Percentiles rank a stretch among this genome's conserved stretches.
phyloP scores from a whole-genome alignment of 92 coral and sea anemone genomes.

The Nematostella vectensis region DNA sequence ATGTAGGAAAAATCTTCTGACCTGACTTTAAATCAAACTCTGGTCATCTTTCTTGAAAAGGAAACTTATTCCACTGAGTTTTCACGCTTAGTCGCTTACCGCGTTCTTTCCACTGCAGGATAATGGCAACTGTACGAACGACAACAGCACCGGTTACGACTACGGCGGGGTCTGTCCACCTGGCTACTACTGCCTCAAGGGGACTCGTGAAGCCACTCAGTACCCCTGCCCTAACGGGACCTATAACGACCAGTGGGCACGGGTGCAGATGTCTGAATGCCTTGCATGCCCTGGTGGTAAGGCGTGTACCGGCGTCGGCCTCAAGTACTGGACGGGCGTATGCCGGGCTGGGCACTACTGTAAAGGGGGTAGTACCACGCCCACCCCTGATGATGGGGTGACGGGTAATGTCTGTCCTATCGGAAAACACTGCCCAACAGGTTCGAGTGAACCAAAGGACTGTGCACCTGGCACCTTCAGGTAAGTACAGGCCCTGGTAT shows the following conservation, averaged over 20 bases:
- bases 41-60: too few species aligned
- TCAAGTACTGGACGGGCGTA: constrained; percentile 66
- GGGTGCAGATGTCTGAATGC: constrained; percentile 41
- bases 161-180: constrained; percentile 92
- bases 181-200: constrained; percentile 74
- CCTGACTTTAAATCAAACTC: too few species aligned
- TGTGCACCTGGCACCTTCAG: constrained; percentile 81
- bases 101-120: too few species aligned
- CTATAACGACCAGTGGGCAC: constrained; percentile 64
- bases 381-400: constrained; percentile 76
- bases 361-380: constrained; percentile 36
- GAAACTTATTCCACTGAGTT: too few species aligned
- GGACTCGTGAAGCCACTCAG: constrained; percentile 51
- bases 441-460: constrained; percentile 24
- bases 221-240: constrained; percentile 87
- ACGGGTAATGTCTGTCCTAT: constrained; percentile 82
- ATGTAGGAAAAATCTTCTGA: too few species aligned
- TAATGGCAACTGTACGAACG: constrained; percentile 50
- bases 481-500: constrained; percentile 26
- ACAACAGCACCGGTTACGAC: constrained; percentile 18
- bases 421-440: constrained; percentile 80
- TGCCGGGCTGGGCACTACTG: constrained; percentile 90
- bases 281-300: constrained; percentile 69
- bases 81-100: too few species aligned
- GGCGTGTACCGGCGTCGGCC: constrained; percentile 79